A percentile compares a stretch with the other conserved stretches of the same genome.
These are phyloP conservation scores for Drosophila gunungcola DNA, from an alignment of 1,140 invertebrate genomes.

Conservation along the genomic window DNA sequence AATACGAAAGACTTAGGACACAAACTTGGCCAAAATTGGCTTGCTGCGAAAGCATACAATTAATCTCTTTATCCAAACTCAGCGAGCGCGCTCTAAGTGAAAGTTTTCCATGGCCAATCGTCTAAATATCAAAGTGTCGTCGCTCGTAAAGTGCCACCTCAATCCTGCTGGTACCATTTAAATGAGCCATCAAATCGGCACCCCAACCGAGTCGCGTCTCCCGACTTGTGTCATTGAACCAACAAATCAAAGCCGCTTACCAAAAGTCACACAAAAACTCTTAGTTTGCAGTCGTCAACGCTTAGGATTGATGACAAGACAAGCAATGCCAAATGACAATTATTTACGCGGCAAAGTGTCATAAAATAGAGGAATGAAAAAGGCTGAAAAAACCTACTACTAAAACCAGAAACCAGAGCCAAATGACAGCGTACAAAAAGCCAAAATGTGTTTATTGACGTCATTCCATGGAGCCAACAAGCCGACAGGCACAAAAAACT, in stretches of 20 bases:
- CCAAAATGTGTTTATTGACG: constrained; percentile 77
- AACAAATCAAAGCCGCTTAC: constrained; percentile 77
- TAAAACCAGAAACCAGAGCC: constrained; percentile 48
- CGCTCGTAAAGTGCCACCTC: constrained; percentile 42
- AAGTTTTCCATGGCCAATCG: constrained; percentile 61
- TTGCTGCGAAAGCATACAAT: constrained; percentile 37
- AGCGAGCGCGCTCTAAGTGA: constrained; percentile 37
- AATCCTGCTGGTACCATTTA: constrained; percentile 51
- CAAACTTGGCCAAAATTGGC: constrained; percentile 43
- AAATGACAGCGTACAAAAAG: constrained; percentile 62
- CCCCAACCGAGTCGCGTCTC: constrained; percentile 31
- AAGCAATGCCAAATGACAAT: constrained; percentile 72
- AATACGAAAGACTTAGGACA: constrained; percentile 54
- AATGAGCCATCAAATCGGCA: constrained; percentile 79
- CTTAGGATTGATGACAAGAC: constrained; percentile 76
- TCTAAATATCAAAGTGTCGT: constrained; percentile 64
- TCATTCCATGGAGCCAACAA: constrained; percentile 62
- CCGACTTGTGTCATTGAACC: constrained; percentile 66
- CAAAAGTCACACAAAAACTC: constrained; percentile 58
- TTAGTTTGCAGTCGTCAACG: constrained; percentile 64
- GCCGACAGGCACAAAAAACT: constrained; percentile 37
- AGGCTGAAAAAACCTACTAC: constrained; percentile 22
- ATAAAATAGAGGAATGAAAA: constrained; percentile 58
- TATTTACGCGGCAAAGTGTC: constrained; percentile 58
- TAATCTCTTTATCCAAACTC: constrained; percentile 48